Base-by-base conservation (phyloP, 1,140 invertebrate species). In the Bombus cullumanus region DNA sequence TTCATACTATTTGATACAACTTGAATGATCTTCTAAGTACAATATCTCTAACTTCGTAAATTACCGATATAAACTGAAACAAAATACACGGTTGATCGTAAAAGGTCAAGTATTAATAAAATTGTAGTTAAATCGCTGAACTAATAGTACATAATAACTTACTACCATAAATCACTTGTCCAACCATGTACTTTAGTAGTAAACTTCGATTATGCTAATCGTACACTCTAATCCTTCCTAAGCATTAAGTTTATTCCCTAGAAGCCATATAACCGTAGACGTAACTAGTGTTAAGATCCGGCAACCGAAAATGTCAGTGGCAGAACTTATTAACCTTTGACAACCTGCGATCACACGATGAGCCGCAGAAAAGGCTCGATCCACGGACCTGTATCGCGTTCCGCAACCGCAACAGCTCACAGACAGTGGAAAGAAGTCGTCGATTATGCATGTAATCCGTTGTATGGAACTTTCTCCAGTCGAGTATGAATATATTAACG, bases 241-340 rank as follows among this genome's bases (percentile, higher is more conserved):
- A 28, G 47, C 18, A 62, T 62, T 34, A 34, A 43, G 43, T 18
- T 80, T n/a, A 69, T 37, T 15, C 25, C 1, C 25, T 13, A 13
- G 10, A 2, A 57, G 34, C 47, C 59, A 5, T 15, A 66, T 41
- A 69, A 83, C 18, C 68, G n/a, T 37, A 59, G 22, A 59, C 28
- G 59, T n/a, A 62, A 62, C 59, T n/a, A 62, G 28, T 22, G 15
- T 13, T 43, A 15, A 76, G 47, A 82, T 47, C 72, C 15, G 37
- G 59, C 28, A 43, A 47, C 18, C 15, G 28, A 79, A 68, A 84
- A 84, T 84, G 75, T 79, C 83, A 72, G 69, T 73, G 69, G 41
- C 76, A 37, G 76, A 34, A 59, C 57, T 62, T 84, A n/a, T 84
- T 84, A 84, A 84, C 83, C 76, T 80, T 79, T 79, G 47, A 39